Evolutionary conservation across 1,140 invertebrate species (phyloP).

Genomic region (Hyphantria cunea): DNA sequence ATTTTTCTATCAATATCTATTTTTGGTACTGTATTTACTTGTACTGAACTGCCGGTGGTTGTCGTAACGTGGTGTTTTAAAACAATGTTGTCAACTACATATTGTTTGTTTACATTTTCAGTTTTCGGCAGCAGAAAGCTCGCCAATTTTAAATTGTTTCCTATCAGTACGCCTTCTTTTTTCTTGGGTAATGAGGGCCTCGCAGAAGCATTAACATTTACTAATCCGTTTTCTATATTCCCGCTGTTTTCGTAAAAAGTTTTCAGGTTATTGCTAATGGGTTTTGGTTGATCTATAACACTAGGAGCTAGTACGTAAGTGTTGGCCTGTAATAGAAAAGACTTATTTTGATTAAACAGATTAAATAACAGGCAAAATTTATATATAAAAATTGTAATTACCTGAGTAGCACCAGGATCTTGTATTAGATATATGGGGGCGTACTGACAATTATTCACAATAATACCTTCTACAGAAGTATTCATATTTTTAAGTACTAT

Average conservation of each 20-base stretch:
- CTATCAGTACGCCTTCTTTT: conserved; percentile 29
- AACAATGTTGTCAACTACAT: conserved; percentile 51
- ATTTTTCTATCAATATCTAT: conserved; percentile 68
- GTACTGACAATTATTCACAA: conserved; percentile 68
- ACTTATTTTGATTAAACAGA: conserved; percentile 2
- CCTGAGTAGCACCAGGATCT: conserved; percentile 63
- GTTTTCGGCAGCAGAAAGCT: conserved; percentile 67
- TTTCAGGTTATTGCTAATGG: conserved; percentile 66
- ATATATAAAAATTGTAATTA: conserved; percentile 42
- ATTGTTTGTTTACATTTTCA: conserved; percentile 47
- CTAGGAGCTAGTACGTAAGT: conserved; percentile 57
- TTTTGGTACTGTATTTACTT: conserved; percentile 47
- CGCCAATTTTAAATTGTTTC: conserved; percentile 70
- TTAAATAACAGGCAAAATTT: conserved; percentile 16
- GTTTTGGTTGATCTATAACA: conserved; percentile 46
- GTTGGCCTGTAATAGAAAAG: conserved; percentile 54
- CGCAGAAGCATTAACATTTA: conserved; percentile 1
- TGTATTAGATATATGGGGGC: conserved; percentile 70
- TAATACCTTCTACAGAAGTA: conserved; percentile 39
- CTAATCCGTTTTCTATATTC: conserved; percentile 66
- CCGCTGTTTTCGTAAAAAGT: conserved; percentile 76
- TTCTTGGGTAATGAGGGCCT: conserved; percentile 2
- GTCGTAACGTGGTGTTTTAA: conserved; percentile 51
- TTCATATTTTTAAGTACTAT: conserved; percentile 18
- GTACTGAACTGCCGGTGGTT: conserved; percentile 11